Percentiles rank a stretch among this genome's conserved stretches.
These are phyloP conservation scores for Nasonovia ribisnigri DNA, from an alignment of 2,888 invertebrate genomes.

Conservation along the genomic window DNA sequence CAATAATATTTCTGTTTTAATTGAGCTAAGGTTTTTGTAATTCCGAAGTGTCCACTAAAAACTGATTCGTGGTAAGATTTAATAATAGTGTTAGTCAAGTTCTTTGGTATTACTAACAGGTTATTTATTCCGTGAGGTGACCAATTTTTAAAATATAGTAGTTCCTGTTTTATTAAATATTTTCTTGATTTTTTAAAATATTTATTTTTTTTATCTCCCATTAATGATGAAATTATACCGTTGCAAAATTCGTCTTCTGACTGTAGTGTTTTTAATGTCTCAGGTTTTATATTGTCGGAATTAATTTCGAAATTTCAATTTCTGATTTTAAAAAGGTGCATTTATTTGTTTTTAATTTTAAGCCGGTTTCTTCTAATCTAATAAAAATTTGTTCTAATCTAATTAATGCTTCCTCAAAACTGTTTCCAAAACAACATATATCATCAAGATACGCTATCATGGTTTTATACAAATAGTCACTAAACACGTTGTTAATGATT, in stretches of 20 bases:
- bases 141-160: too few species aligned
- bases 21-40: conserved; percentile 41
- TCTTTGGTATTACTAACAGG: background rate
- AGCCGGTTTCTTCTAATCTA: conserved; percentile 5
- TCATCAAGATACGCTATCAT: too few species aligned
- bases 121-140: too few species aligned
- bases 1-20: conserved; percentile 49
- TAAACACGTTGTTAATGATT: too few species aligned
- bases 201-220: background rate
- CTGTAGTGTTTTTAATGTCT: too few species aligned
- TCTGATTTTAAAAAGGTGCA: conserved; percentile 24
- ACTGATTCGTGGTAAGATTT: background rate
- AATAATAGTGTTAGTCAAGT: background rate
- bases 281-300: too few species aligned
- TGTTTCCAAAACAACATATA: too few species aligned
- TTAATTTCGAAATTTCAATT: conserved; percentile 6
- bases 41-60: conserved; percentile 31
- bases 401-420: conserved; percentile 22
- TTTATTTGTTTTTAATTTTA: conserved; percentile 58
- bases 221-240: background rate
- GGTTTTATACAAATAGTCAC: too few species aligned
- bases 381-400: conserved; percentile 31
- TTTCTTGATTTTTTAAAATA: too few species aligned
- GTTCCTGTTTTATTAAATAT: too few species aligned
- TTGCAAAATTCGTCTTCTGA: conserved; percentile 26